Base-by-base conservation (phyloP, 2,888 invertebrate genomes). In the Yponomeuta malinellus region DNA sequence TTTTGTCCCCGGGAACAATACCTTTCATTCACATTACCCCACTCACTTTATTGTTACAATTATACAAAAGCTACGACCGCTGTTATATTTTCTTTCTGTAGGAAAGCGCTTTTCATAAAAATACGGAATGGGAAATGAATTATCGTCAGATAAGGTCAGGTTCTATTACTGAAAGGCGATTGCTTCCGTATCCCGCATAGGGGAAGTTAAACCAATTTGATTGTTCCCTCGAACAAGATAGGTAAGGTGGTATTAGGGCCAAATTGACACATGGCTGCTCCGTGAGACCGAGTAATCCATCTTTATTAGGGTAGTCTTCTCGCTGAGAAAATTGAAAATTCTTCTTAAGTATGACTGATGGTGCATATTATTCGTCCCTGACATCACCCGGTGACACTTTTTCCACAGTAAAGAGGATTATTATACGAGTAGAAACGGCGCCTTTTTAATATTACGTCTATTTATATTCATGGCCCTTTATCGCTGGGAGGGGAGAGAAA, bases 291-390 rank as follows among this genome's bases (percentile, higher is more conserved):
- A 79, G 84, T 85, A 85, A 90, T 90, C 85, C 82, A 80, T 90
- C 90, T 89, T 87, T 89, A 89, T 90, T 90, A 87, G 78, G 81
- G 76, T 78, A 83, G 82, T 84, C 83, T 83, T 81, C 86, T 80
- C 82, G 77, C 78, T 73, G 78, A 79, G 87, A 88, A 91, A 91
- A 91, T 91, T 90, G 91, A 92, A 91, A 92, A 89, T 85, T 89
- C 84, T 81, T 83, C 78, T 88, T 91, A 91, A 92, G 91, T 88
- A 92, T 91, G 90, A 92, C 84, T 88, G 91, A 92, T 92, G 89
- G 83, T 85, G 78, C 81, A 85, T 86, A 90, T 91, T 90, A 91
- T 87, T 90, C 83, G 87, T 74, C 83, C 82, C 77, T 83, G 82
- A 81, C 83, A 69, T 63, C 68, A 65, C 70, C 48, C 9, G 65